Base-by-base conservation (phyloP, 2,888 invertebrate genomes). In the Suillia variegata region DNA sequence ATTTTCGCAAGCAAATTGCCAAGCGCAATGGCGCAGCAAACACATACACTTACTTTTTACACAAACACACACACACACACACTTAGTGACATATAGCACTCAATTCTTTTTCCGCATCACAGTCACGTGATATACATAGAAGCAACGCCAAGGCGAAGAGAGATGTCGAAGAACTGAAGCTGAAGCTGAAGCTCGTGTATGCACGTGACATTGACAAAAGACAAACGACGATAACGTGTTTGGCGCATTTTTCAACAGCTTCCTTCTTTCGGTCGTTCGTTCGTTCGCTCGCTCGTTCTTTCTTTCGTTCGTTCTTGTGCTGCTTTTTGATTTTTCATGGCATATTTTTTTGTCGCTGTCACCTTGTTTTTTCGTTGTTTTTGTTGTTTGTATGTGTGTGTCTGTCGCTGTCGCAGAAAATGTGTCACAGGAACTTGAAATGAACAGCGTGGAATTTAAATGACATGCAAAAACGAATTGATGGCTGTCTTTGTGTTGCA, bases 131-230 rank as follows among this genome's bases (percentile, higher is more conserved):
- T 45, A 6, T 20, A 17, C 18, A 20, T n/a, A n/a, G n/a, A n/a
- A n/a, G n/a, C n/a, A n/a, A n/a, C n/a, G n/a, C n/a, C n/a, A n/a
- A n/a, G n/a, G n/a, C n/a, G n/a, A n/a, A n/a, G n/a, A n/a, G n/a
- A n/a, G n/a, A n/a, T n/a, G n/a, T n/a, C n/a, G n/a, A n/a, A n/a
- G n/a, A n/a, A n/a, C n/a, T n/a, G n/a, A n/a, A n/a, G n/a, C n/a
- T n/a, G 13, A 45, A 45, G 20, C 45, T 45, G 3, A 45, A 45
- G 13, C 17, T 20, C 45, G 45, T n/a, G n/a, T n/a, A 38, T 59
- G 61, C 64, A 62, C 62, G 65, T 66, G 70, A 70, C 70, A 72
- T 70, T 72, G 70, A 69, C 70, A 69, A 61, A 66, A 68, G 61
- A 63, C 65, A 65, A 50, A 58, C 60, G 59, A 42, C 58, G 55